Evolutionary conservation across 2,888 invertebrate genomes (phyloP), one percentile per base, ranked within the genome.

Genomic region (Rhodophaea formosa): DNA sequence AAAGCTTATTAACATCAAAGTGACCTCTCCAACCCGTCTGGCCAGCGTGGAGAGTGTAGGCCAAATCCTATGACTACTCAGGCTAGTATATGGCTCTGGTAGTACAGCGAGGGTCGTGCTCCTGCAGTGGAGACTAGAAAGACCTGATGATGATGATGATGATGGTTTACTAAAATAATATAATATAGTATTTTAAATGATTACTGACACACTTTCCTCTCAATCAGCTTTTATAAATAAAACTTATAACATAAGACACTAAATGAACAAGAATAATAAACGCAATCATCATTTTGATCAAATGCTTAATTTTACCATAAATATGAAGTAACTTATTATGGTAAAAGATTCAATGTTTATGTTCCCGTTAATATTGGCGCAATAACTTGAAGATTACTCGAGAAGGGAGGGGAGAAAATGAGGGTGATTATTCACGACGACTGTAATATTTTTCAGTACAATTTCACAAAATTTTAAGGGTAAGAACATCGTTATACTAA

Each of bases 321-420:
- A 64, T 63, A 60, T 63, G 68, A 67, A 71, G 66, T 61, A 62
- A 60, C 69, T 77, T 68, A 74, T 77, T 74, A 74, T 67, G 63
- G 64, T 69, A 69, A 74, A 74, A 71, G 44, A 44, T 76, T 72
- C 70, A 67, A 80, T 78, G 79, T 79, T 82, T 82, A 80, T 82
- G 80, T 70, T 68, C 68, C 74, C 81, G 72, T 77, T 77, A 76
- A 77, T 79, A 75, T 73, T 72, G 72, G 74, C 74, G 75, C 72
- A 71, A 78, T 79, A 79, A 79, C 73, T 75, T 61, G 70, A 73
- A 80, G 81, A 82, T 82, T 82, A 80, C 77, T 71, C 70, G 62
- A 60, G 65, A 71, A 67, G 63, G 66, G 64, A 68, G 68, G 70
- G 72, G 67, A 56, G 47, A 70, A 69, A 80, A 82, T 76, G 71